Conservation (phyloP, 1,140 invertebrate species). For the Drosophila subpulchrella region DNA sequence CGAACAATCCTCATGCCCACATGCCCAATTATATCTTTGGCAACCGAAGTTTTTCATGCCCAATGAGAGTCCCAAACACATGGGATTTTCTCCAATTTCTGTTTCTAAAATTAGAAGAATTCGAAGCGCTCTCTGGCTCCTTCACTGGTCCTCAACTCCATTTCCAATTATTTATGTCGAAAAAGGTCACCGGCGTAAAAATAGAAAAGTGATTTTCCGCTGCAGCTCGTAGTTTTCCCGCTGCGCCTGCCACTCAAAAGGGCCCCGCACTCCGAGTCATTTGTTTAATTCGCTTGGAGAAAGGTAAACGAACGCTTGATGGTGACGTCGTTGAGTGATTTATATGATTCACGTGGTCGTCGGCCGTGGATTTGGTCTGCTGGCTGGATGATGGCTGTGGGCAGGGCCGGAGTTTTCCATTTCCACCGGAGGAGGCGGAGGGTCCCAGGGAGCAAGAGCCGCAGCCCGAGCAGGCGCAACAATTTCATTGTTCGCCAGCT, state of each 20-base stretch:
- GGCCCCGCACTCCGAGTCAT: conserved; percentile 51
- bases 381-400: conserved; percentile 21
- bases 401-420: conserved; percentile 8
- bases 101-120: conserved; percentile 59
- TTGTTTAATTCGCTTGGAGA: conserved; percentile 69
- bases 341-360: conserved; percentile 75
- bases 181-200: conserved; percentile 67
- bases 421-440: neutral
- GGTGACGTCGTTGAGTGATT: conserved; percentile 79
- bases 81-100: conserved; percentile 21
- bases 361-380: conserved; percentile 36
- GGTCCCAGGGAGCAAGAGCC: conserved; percentile 11
- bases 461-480: conserved; percentile 33
- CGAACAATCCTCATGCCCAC: conserved; percentile 6
- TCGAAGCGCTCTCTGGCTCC: conserved; percentile 29
- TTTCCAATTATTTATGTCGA: conserved; percentile 69
- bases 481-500: conserved; percentile 62
- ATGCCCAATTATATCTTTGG: conserved; percentile 18
- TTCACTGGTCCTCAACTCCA: conserved; percentile 21
- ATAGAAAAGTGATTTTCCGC: conserved; percentile 69
- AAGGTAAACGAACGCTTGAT: conserved; percentile 81
- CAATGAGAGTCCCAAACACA: conserved; percentile 8
- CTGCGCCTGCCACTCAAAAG: conserved; percentile 39
- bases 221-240: conserved; percentile 23
- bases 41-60: conserved; percentile 27